Evolutionary conservation across 2,888 invertebrate genomes (phyloP), one percentile per base, ranked within the genome.

Genomic region (Cephus runcator): DNA sequence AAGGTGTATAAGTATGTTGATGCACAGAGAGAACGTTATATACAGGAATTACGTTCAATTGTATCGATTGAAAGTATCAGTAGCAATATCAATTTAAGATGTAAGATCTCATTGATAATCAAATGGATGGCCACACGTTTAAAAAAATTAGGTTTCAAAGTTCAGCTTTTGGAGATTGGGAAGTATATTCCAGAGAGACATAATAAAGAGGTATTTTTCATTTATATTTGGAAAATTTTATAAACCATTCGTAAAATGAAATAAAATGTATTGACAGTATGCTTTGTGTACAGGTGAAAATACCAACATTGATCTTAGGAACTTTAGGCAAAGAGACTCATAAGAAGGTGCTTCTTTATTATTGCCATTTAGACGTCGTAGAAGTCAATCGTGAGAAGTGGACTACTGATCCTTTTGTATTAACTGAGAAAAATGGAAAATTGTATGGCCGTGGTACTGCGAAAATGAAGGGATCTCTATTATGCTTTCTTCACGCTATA

Each of bases 401-500:
- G 92, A 79, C 84, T 12, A 90, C 90, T 0, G 88, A 92, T 86
- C 92, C 92, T 1, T 93, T 92, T 88, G 83, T 85, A n/a, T 77
- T 92, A n/a, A 88, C 86, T 3, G 86, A 88, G 79, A 83, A 84
- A 4, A 86, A 92, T 33, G 89, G 90, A 69, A 85, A 81, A 34
- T 84, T 91, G 34, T 92, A 90, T 81, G 93, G 93, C 6, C 89
- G 89, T 68, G 93, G 93, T 2, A 88, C 90, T 0, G 90, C 91
- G 4, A 90, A 87, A 76, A 92, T 92, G 78, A 93, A 93, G 84
- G 92, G 92, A 0, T 88, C 91, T 1, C 81, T 93, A 34, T 83
- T 93, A 75, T 89, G 90, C 78, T 93, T 93, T 90, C 86, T 93
- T 69, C 92, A 92, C 76, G 90, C 90, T 0, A 85, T 93, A 15